Evolutionary conservation across 2,888 invertebrate species (phyloP).

Genomic region (Strigamia transsilvanica): DNA sequence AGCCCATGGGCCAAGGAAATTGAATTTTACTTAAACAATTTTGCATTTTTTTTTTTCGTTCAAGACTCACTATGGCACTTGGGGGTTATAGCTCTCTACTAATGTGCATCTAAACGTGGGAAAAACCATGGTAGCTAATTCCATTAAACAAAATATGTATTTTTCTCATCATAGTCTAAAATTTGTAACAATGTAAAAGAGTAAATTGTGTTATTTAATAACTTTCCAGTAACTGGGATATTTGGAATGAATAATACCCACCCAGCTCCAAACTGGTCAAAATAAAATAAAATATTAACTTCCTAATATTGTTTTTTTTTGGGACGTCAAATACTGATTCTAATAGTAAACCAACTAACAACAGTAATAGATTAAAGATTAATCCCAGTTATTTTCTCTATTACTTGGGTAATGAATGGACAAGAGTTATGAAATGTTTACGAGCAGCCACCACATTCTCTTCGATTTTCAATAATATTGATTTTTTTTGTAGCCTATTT

Average conservation of each 20-base stretch:
- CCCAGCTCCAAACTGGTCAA: neutral
- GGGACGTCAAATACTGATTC: conserved; percentile 28
- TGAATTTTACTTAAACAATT: neutral
- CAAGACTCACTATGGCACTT: conserved; percentile 10
- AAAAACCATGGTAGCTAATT: neutral
- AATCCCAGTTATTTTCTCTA: neutral
- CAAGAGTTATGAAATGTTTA: conserved; percentile 44
- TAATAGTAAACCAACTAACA: conserved; percentile 22
- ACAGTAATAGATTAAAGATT: conserved; percentile 9
- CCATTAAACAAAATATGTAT: conserved; percentile 20
- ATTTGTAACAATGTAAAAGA: neutral
- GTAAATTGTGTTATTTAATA: neutral
- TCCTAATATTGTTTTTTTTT: neutral
- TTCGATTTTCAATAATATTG: neutral
- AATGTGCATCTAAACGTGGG: neutral
- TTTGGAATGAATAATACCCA: conserved; percentile 37
- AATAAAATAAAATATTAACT: neutral
- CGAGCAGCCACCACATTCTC: conserved; percentile 5
- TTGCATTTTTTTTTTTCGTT: neutral
- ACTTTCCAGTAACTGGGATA: neutral
- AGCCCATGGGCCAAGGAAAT: conserved; percentile 21
- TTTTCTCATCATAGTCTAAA: conserved; percentile 3
- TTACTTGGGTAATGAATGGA: conserved; percentile 47
- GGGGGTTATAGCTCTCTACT: conserved; percentile 4
- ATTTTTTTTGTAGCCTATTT: conserved; percentile 17